Evolutionary conservation across 2,888 invertebrate species (phyloP), one percentile per base, ranked within the genome.

Genomic region (Ptilodon capucinus): DNA sequence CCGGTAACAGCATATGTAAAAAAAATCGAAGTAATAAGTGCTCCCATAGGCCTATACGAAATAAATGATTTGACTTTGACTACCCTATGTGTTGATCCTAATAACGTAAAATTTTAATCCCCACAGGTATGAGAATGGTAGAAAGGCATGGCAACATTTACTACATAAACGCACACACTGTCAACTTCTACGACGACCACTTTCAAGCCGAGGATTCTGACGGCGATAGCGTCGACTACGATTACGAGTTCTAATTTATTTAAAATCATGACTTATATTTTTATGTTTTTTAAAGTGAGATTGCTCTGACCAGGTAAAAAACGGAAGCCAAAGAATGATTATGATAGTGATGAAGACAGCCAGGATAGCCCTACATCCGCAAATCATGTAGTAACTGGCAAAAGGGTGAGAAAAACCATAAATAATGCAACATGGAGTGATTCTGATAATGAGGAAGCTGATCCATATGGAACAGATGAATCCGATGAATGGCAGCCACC

Each of bases 401-500:
- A 85, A 57, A 76, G 88, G 54, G 46, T 39, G 9, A 71, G 86
- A 21, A 84, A 74, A 52, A 48, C 68, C 0, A 44, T 84, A 1
- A 54, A 51, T 1, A 70, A 61, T 23, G 57, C 63, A 8, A 50
- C 42, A 13, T 79, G 68, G 68, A 69, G 65, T 21, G 78, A 64
- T 6, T 74, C 75, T 0, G 88, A 83, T 8, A 77, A 82, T 0
- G 84, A 83, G 0, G 69, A 76, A 23, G 84, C 84, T 4, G 92
- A 92, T 58, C 91, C 92, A 0, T 92, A 81, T 51, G 62, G 72
- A 8, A 88, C 91, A 1, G 92, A 91, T 40, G 87, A 79, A 1
- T 88, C 88, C 0, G 91, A 91, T 44, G 92, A 92, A 34, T 92
- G 92, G 86, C 63, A 77, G 18, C 92, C 92, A 0, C 54, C 68